These are phyloP conservation scores for Acrocephalus scirpaceus DNA, from an alignment of 2,797 vertebrate species.

Conservation along the genomic window DNA sequence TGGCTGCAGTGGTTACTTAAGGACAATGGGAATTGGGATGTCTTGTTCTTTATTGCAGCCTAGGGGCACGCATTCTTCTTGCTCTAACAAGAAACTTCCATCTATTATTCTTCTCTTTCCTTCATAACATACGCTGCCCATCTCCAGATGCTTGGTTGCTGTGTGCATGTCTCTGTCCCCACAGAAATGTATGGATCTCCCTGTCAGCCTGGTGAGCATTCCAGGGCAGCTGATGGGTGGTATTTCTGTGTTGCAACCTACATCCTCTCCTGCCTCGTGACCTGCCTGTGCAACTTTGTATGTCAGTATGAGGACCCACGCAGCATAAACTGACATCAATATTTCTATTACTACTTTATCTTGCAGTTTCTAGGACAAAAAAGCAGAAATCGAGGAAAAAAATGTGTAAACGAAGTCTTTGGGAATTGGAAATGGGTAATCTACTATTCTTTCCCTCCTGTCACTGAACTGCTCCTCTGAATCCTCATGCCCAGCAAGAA, in stretches of 20 bases:
- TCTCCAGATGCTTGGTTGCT: slow-evolving; percentile 24
- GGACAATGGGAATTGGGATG: slow-evolving; percentile 34
- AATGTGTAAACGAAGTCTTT: neutral
- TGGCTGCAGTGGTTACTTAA: slow-evolving; percentile 45
- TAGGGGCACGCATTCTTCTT: slow-evolving; percentile 43
- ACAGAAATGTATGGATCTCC: neutral
- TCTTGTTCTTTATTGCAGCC: slow-evolving; percentile 48
- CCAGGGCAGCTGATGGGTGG: neutral
- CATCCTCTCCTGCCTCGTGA: neutral
- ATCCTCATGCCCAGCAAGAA: neutral
- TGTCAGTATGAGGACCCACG: neutral
- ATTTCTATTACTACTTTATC: neutral
- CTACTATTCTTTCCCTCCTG: neutral
- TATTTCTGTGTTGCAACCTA: neutral
- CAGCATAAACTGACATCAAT: neutral
- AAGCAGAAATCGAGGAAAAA: neutral
- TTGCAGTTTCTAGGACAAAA: neutral
- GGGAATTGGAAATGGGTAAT: neutral
- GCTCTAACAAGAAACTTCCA: slow-evolving; percentile 45
- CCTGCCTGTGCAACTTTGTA: neutral
- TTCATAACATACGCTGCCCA: neutral
- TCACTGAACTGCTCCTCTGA: neutral
- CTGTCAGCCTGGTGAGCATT: neutral
- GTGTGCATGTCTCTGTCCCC: neutral
- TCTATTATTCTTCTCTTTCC: slow-evolving; percentile 47